Conservation (phyloP, 2,113 vertebrate species). For the Galemys pyrenaicus region DNA sequence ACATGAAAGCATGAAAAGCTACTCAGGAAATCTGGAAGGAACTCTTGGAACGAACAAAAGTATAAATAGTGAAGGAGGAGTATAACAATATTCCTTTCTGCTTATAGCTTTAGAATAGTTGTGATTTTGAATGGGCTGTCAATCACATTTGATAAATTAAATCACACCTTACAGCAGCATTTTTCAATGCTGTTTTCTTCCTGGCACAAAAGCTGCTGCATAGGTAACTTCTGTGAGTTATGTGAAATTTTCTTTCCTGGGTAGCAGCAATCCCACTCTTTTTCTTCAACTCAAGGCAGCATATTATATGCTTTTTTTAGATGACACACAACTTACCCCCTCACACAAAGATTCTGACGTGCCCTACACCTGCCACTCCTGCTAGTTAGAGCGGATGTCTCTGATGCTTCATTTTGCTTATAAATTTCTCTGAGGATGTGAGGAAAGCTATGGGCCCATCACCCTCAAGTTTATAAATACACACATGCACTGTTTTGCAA, state of each 20-base stretch:
- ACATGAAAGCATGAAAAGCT: background rate
- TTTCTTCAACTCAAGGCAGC: background rate
- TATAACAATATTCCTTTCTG: background rate
- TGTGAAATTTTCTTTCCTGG: conserved; percentile 1
- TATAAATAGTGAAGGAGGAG: background rate
- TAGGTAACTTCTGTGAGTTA: conserved; percentile 15
- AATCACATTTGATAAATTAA: conserved; percentile 54
- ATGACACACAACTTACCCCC: background rate
- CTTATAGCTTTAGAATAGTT: conserved; percentile 35
- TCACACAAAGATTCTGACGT: background rate
- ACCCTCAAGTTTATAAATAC: background rate
- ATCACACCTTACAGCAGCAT: background rate
- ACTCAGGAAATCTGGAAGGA: conserved; percentile 27
- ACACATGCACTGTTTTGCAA: background rate
- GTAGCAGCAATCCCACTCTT: background rate
- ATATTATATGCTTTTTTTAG: background rate
- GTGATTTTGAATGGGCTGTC: conserved; percentile 49
- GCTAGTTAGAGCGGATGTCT: background rate
- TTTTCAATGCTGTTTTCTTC: background rate
- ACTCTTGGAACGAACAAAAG: conserved; percentile 13
- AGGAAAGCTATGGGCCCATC: background rate
- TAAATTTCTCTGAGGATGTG: background rate
- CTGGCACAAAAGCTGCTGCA: conserved; percentile 30
- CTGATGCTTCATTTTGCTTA: background rate
- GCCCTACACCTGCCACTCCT: background rate